Conservation (phyloP, 2,113 vertebrate species). For the Cichladusa arquata region DNA sequence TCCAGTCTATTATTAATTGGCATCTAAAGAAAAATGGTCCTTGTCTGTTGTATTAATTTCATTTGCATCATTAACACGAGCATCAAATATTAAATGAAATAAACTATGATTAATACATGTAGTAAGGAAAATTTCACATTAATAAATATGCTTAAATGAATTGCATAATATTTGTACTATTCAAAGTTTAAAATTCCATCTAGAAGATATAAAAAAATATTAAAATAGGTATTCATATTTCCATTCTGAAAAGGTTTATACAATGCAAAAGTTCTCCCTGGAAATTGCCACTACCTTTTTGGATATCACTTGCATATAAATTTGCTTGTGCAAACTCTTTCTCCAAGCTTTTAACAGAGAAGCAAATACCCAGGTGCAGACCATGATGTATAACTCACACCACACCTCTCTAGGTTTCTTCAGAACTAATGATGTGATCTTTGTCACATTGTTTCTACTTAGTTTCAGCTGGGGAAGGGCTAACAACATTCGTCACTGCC, state of each 20-base stretch:
- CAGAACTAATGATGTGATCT: constrained; percentile 74
- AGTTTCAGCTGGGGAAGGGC: constrained; percentile 72
- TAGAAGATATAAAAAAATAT: not conserved
- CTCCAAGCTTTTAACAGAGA: constrained; percentile 9
- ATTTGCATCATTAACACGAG: not conserved
- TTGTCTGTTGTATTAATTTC: constrained; percentile 10
- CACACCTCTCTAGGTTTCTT: constrained; percentile 67
- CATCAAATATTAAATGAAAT: not conserved
- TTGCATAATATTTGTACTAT: not conserved
- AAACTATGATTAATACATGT: not conserved
- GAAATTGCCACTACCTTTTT: not conserved
- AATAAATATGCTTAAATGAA: not conserved
- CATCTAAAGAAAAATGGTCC: not conserved
- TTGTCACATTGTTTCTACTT: constrained; percentile 69
- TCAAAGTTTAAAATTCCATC: not conserved
- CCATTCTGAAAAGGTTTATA: not conserved
- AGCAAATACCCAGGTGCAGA: constrained; percentile 18
- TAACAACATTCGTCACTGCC: constrained; percentile 75
- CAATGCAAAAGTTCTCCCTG: not conserved
- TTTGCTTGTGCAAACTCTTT: not conserved
- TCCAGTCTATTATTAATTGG: constrained; percentile 8
- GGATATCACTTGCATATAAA: not conserved
- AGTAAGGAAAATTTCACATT: not conserved
- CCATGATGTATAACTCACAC: constrained; percentile 66
- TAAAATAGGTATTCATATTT: not conserved